Base-by-base conservation (phyloP, 2,113 vertebrate genomes). In the Melospiza melodia region DNA sequence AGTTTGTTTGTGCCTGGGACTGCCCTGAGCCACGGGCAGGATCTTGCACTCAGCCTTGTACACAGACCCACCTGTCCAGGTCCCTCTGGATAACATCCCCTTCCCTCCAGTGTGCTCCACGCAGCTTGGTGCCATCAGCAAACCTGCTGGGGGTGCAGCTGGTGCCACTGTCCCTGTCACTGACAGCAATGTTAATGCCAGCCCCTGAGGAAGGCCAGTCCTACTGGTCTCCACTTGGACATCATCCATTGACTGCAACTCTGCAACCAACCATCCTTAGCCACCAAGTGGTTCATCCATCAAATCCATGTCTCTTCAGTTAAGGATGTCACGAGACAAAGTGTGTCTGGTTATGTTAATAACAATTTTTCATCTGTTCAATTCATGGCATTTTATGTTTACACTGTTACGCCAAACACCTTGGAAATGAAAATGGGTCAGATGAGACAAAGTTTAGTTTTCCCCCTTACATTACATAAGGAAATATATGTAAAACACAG, bases 11-110 rank as follows among this genome's bases (percentile, higher is more conserved):
- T 75, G 41, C n/a, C 48, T 35, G 41, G 41, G 11, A 55, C 27
- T 2, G 1, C n/a, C 31, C 48, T 0, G 0, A 22, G 9, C 20
- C 30, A 22, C 6, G 13, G 15, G n/a, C n/a, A 76, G 55, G 48
- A 62, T 20, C 21, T 82, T 67, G 46, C 11, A 9, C 62, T 48
- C 14, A 9, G 39, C 39, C 23, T 54, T 61, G 13, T 15, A 10
- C 54, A 61, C 52, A 67, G 33, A 39, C 30, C 24, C 48, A 62
- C 25, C 24, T 62, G 2, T 39, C 63, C 41, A n/a, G 46, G 4
- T 62, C 48, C 35, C 5, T 48, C 48, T 83, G 79, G 55, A 31
- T 41, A 30, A 12, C 21, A 10, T 30, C 25, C 54, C 63, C 63
- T 62, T 83, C 48, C 54, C n/a, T 55, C 12, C 39, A n/a, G 28